Evolutionary conservation across 1,140 invertebrate species (phyloP).

Genomic region (Calephelis nemesis): DNA sequence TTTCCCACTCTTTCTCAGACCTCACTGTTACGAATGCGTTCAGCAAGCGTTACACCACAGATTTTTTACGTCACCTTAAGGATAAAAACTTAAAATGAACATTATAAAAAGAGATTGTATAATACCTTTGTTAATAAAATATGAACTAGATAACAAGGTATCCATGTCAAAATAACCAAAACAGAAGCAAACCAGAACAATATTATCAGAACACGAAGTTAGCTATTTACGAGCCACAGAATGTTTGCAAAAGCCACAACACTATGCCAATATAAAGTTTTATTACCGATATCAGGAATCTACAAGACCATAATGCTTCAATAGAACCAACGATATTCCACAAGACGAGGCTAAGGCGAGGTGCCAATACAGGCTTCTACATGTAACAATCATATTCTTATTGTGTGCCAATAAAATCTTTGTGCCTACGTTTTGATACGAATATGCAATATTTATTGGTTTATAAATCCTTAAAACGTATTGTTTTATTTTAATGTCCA

Average conservation of each 20-base stretch:
- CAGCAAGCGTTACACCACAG: too few relatives aligned
- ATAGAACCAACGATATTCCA: conserved; percentile 44
- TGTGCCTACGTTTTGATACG: conserved; percentile 16
- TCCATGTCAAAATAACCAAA: conserved; percentile 8
- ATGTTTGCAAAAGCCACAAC: conserved; percentile 44
- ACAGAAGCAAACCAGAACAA: conserved; percentile 18
- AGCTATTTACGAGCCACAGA: conserved; percentile 51
- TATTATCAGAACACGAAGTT: conserved; percentile 43
- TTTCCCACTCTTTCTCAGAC: too few relatives aligned
- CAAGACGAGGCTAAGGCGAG: conserved; percentile 49
- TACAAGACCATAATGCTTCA: conserved; percentile 49
- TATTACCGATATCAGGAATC: conserved; percentile 51
- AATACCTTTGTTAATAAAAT: too few relatives aligned
- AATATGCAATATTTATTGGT: conserved; percentile 12
- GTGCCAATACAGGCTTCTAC: conserved; percentile 38
- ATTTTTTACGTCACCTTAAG: too few relatives aligned
- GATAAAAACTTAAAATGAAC: too few relatives aligned
- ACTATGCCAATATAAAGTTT: conserved; percentile 57
- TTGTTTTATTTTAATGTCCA: background rate
- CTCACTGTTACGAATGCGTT: too few relatives aligned
- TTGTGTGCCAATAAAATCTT: conserved; percentile 20
- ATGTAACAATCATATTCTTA: conserved; percentile 25
- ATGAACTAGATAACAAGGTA: background rate
- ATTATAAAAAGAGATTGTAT: too few relatives aligned
- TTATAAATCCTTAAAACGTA: background rate